Base-by-base conservation (phyloP, 2,888 invertebrate genomes). In the Eustalomyia histrio region DNA sequence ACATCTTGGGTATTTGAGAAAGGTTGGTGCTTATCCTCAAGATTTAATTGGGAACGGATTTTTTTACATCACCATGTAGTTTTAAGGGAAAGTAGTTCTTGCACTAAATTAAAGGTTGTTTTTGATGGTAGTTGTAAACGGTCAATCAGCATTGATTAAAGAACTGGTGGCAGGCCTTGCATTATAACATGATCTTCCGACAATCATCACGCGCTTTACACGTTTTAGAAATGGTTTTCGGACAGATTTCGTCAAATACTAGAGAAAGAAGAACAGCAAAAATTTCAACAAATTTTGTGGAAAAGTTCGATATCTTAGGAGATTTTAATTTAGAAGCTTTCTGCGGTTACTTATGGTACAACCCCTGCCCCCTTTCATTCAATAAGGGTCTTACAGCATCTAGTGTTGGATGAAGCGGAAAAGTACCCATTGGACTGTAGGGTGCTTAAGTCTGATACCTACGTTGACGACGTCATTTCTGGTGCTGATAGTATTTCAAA, bases 161-260 rank as follows among this genome's bases (percentile, higher is more conserved):
- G n/a, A n/a, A n/a, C n/a, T n/a, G n/a, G 64, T 67, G 4, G 9
- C 55, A 21, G 82, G 78, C 1, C 79, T 82, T 21, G 71, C 76
- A 17, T 43, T 82, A n/a, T n/a, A n/a, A n/a, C n/a, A n/a, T n/a
- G n/a, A n/a, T n/a, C n/a, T n/a, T n/a, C n/a, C n/a, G n/a, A n/a
- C n/a, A n/a, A n/a, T n/a, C n/a, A n/a, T n/a, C n/a, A n/a, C n/a
- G n/a, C n/a, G n/a, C n/a, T n/a, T n/a, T n/a, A n/a, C n/a, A n/a
- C n/a, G n/a, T n/a, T n/a, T n/a, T n/a, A n/a, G n/a, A n/a, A n/a
- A n/a, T n/a, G n/a, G n/a, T n/a, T n/a, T n/a, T n/a, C n/a, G n/a
- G n/a, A 1, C 83, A 83, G 78, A n/a, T 84, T 83, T 47, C 53
- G 82, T 0, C 79, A 83, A 52, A 83, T 83, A 12, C 24, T 14